These are phyloP conservation scores for Ibycter americanus DNA, from an alignment of 2,797 vertebrate genomes.

Conservation along the genomic window DNA sequence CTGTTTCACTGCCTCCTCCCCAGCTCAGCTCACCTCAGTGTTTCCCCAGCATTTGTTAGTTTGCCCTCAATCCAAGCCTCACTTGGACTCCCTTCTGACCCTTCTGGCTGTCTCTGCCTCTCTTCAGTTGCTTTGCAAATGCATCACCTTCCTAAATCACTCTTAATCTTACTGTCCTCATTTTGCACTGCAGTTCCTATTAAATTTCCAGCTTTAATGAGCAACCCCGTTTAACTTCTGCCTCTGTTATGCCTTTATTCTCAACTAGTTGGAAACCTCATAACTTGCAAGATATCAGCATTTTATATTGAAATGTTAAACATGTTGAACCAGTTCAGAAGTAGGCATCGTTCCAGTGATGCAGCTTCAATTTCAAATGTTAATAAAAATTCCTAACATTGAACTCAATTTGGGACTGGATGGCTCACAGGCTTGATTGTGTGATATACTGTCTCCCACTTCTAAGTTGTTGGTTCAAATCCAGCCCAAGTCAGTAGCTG, in stretches of 20 bases:
- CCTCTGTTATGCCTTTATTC: not conserved
- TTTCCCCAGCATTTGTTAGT: not conserved
- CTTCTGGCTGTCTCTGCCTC: not conserved
- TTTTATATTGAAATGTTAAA: slow-evolving; percentile 34
- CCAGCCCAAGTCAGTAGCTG: slow-evolving; percentile 34
- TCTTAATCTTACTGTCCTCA: not conserved
- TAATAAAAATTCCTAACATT: slow-evolving; percentile 64
- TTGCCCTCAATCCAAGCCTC: not conserved
- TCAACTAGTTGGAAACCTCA: not conserved
- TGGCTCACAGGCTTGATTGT: not conserved
- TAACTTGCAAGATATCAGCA: not conserved
- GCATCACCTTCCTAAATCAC: not conserved
- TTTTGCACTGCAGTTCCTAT: not conserved
- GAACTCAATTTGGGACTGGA: slow-evolving; percentile 21
- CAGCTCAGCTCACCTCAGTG: not conserved
- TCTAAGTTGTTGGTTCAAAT: not conserved
- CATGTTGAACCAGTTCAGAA: slow-evolving; percentile 68
- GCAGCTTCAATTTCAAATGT: slow-evolving; percentile 42
- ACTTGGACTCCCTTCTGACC: not conserved
- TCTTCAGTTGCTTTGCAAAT: not conserved
- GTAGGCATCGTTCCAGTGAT: slow-evolving; percentile 57
- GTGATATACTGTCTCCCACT: not conserved
- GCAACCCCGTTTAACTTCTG: not conserved
- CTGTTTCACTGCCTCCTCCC: not conserved
- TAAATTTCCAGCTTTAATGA: not conserved